Percentiles rank a stretch among this genome's conserved stretches.
Conservation (phyloP, 2,888 invertebrate genomes). For the Apamea monoglypha region DNA sequence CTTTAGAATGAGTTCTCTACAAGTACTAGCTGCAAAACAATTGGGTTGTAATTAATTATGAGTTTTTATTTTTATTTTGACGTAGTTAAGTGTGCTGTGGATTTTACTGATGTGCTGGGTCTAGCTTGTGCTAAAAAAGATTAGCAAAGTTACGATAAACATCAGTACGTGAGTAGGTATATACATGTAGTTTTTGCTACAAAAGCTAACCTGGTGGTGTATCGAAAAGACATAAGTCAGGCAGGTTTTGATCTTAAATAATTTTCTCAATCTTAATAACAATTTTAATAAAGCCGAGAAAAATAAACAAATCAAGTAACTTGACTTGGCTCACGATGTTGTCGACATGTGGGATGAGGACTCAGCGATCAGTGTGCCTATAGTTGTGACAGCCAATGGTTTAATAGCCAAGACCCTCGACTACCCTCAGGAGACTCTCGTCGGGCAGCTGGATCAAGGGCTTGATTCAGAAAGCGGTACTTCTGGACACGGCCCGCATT, state of each 20-base stretch:
- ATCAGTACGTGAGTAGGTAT: not conserved
- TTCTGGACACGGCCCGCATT: no score
- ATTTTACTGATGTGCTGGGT: no score
- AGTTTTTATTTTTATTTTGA: not conserved
- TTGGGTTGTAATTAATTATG: constrained; percentile 26
- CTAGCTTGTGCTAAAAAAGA: not conserved
- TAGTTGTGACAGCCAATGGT: no score
- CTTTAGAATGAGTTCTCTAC: constrained; percentile 86
- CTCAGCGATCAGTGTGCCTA: no score
- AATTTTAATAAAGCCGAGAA: not conserved
- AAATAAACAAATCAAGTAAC: no score
- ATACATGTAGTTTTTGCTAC: not conserved
- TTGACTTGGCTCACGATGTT: no score
- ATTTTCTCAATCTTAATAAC: not conserved
- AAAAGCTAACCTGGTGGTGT: not conserved
- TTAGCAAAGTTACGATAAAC: not conserved
- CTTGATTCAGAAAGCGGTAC: no score
- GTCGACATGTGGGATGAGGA: no score
- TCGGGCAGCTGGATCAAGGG: no score
- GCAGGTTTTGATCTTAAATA: not conserved
- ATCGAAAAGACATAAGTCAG: not conserved
- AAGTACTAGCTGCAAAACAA: constrained; percentile 75
- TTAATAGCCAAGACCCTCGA: no score
- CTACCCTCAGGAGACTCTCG: no score
- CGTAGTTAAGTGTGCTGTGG: not conserved